Conservation (phyloP, 2,888 invertebrate species). For the Automeris io region DNA sequence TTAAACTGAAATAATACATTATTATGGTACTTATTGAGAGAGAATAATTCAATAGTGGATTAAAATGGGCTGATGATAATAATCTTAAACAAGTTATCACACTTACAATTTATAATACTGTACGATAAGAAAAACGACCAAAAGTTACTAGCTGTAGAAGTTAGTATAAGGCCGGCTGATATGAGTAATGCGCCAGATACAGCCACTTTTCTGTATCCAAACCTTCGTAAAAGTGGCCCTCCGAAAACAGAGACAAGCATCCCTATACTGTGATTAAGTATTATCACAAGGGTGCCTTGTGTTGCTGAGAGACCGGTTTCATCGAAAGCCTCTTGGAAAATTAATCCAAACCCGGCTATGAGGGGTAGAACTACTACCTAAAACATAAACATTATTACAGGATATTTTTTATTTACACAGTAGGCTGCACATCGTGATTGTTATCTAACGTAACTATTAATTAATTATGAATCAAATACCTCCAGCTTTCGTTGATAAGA, state of each 20-base stretch:
- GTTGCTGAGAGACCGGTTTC: conserved; percentile 76
- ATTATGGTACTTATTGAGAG: no score
- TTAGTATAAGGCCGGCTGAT: conserved; percentile 76
- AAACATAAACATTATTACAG: conserved; percentile 18
- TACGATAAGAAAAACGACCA: conserved; percentile 79
- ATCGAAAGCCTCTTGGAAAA: conserved; percentile 79
- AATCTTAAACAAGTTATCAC: no score
- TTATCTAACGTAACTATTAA: background rate
- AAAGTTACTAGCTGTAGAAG: conserved; percentile 75
- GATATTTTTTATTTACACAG: no score
- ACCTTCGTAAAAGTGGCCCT: conserved; percentile 78
- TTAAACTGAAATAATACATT: no score
- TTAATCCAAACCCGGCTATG: conserved; percentile 80
- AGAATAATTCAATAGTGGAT: conserved; percentile 67
- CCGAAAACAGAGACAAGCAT: conserved; percentile 81
- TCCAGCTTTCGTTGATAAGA: background rate
- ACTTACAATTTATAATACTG: conserved; percentile 83
- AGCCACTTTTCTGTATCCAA: conserved; percentile 81
- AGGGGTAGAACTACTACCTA: conserved; percentile 76
- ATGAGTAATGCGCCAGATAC: conserved; percentile 73
- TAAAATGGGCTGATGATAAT: background rate
- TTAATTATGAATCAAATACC: background rate
- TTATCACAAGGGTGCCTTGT: conserved; percentile 79
- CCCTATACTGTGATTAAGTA: conserved; percentile 81
- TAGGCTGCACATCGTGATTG: background rate